A percentile compares a stretch with the other conserved stretches of the same genome.
phyloP scores from a whole-genome alignment of 2,113 vertebrate species.

The Rhadina sibilatrix region DNA sequence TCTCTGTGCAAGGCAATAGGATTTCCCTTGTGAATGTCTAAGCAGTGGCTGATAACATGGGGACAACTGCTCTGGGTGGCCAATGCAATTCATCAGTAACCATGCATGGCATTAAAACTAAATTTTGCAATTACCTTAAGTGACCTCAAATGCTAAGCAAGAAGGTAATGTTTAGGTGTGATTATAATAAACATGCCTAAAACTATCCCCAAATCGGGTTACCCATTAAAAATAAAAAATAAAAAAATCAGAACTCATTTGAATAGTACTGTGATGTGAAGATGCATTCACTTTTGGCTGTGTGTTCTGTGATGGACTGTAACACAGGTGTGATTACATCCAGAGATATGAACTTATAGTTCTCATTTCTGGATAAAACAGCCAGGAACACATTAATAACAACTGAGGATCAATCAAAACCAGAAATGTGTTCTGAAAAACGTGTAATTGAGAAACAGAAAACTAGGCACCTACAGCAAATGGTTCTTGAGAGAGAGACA shows the following conservation, averaged over 20 bases:
- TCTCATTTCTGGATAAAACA: neutral
- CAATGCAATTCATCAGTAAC: conserved; percentile 39
- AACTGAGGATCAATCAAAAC: neutral
- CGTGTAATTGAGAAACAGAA: conserved; percentile 19
- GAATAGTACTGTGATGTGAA: neutral
- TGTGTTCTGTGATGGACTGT: neutral
- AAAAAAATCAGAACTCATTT: neutral
- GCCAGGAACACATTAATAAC: neutral
- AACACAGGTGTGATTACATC: neutral
- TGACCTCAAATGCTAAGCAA: conserved; percentile 2
- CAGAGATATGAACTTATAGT: neutral
- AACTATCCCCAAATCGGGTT: neutral
- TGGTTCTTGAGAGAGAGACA: neutral
- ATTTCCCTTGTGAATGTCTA: conserved; percentile 48
- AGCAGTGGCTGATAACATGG: conserved; percentile 59
- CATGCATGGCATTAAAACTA: conserved; percentile 20
- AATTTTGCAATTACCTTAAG: conserved; percentile 34
- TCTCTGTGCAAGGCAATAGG: conserved; percentile 49
- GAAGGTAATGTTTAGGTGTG: neutral
- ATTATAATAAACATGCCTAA: neutral
- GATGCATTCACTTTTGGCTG: neutral
- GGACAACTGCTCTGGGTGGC: conserved; percentile 48
- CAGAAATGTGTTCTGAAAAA: neutral
- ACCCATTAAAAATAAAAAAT: neutral
- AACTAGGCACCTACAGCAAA: neutral